Conservation (phyloP, 2,888 invertebrate species). For the Hypomecis punctinalis region DNA sequence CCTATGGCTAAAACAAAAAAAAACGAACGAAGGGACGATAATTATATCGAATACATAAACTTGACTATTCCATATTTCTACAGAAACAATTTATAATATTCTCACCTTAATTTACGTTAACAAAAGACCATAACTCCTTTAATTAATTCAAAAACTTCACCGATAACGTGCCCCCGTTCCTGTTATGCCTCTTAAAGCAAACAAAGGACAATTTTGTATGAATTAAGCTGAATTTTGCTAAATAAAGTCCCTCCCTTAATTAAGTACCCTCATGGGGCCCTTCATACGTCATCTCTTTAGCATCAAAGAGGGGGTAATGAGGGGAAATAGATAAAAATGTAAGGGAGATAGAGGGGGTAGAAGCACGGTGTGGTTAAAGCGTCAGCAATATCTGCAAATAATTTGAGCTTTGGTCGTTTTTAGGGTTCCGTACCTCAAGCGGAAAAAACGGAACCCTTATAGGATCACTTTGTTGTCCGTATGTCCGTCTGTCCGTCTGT, state of each 20-base stretch:
- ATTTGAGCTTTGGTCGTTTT: no score
- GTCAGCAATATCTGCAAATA: no score
- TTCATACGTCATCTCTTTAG: constrained; percentile 25
- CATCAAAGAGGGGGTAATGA: constrained; percentile 25
- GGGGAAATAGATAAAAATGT: constrained; percentile 23
- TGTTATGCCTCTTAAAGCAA: constrained; percentile 28
- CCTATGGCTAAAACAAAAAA: no score
- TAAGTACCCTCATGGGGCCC: constrained; percentile 29
- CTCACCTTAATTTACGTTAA: constrained; percentile 1
- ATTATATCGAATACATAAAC: no score
- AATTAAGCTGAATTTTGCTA: constrained; percentile 27
- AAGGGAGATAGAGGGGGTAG: background rate
- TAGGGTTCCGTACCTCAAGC: no score
- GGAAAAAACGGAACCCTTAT: no score
- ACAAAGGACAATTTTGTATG: constrained; percentile 34
- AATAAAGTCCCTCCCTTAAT: constrained; percentile 28
- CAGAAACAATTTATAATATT: background rate
- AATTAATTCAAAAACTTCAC: constrained; percentile 18
- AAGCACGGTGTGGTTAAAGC: background rate
- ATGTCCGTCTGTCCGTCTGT: no score
- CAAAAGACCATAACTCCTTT: background rate
- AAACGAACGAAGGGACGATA: no score
- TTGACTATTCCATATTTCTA: background rate
- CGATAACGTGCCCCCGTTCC: constrained; percentile 15
- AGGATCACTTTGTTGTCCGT: no score